A percentile compares a stretch with the other conserved stretches of the same genome.
phyloP scores from a whole-genome alignment of 1,140 invertebrate genomes.

The Antheraea pernyi region DNA sequence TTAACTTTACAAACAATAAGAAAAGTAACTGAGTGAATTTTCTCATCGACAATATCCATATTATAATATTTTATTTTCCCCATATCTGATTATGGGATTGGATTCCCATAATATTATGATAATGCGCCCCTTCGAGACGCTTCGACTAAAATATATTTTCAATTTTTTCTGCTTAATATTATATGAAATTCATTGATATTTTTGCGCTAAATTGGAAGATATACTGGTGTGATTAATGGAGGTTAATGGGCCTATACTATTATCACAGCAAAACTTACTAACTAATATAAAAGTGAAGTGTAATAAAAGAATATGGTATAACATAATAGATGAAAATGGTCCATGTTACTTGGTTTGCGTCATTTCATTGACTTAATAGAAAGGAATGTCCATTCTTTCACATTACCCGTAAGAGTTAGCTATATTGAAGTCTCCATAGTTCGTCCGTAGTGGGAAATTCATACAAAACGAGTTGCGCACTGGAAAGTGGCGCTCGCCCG shows the following conservation, averaged over 20 bases:
- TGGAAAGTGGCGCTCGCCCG: conserved; percentile 22
- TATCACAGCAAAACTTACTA: too few species aligned
- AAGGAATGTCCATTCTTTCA: neutral
- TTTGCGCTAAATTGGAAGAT: neutral
- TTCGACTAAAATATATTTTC: neutral
- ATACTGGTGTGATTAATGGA: neutral
- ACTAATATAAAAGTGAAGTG: too few species aligned
- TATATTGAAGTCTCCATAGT: neutral
- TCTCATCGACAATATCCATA: neutral
- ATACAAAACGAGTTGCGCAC: conserved; percentile 17
- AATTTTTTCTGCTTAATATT: neutral
- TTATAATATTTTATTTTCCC: neutral
- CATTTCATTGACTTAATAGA: neutral
- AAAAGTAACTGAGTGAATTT: neutral
- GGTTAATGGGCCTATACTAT: too few species aligned
- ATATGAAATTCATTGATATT: neutral
- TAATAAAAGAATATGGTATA: too few species aligned
- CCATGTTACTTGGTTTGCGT: too few species aligned
- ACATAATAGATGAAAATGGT: too few species aligned
- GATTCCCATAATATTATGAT: conserved; percentile 3
- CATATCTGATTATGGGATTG: conserved; percentile 3
- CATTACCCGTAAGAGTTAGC: neutral
- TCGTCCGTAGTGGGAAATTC: neutral
- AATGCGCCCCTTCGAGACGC: neutral
- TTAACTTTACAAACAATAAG: neutral